A percentile compares a stretch with the other conserved stretches of the same genome.
phyloP scores from a whole-genome alignment of 2,113 vertebrate species.

The Tragelaphus scriptus region DNA sequence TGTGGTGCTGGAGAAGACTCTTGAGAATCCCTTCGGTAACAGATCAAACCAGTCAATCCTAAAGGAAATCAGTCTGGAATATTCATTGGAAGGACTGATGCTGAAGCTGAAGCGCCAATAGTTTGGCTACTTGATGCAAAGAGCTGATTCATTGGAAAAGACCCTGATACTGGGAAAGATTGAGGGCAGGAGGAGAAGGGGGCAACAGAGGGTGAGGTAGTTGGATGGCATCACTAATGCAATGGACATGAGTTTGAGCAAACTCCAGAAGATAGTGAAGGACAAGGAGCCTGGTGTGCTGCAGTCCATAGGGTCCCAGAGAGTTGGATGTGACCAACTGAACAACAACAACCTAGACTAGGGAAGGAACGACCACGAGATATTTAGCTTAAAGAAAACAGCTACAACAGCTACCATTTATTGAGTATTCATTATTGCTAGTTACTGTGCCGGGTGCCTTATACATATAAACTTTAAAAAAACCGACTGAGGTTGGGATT shows the following conservation, averaged over 20 bases:
- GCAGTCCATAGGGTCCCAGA: background rate
- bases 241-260: background rate
- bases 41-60: background rate
- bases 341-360: background rate
- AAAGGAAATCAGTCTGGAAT: background rate
- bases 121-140: background rate
- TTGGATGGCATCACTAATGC: background rate
- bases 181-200: background rate
- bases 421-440: background rate
- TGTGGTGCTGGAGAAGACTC: background rate
- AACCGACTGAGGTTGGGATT: background rate
- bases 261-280: background rate
- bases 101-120: background rate
- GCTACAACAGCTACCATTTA: slow-evolving; percentile 3
- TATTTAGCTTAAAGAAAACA: background rate
- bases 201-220: background rate
- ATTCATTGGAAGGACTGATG: background rate
- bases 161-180: background rate
- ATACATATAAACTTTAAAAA: background rate
- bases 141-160: background rate
- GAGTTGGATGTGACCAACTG: background rate
- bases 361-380: background rate
- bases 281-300: background rate
- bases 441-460: background rate
- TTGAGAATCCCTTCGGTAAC: background rate